A percentile compares a stretch with the other conserved stretches of the same genome.
Evolutionary conservation across 2,113 vertebrate genomes (phyloP).

Genomic region (Lagenorhynchus albirostris): DNA sequence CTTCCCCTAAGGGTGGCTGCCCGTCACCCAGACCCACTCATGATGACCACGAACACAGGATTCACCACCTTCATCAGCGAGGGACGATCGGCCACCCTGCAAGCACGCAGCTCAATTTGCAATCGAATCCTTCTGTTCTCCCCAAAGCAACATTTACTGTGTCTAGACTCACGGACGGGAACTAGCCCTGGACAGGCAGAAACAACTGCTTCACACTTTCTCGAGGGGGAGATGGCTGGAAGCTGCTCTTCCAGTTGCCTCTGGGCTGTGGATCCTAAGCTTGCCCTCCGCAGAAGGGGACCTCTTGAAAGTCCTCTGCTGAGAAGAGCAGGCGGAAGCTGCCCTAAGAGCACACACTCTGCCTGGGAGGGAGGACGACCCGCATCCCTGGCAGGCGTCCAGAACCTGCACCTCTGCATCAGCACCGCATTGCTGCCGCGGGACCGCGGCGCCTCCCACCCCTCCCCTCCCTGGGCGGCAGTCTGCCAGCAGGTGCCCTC

Average conservation of each 20-base stretch:
- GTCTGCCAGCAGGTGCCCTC: neutral
- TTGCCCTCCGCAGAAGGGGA: neutral
- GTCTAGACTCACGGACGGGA: neutral
- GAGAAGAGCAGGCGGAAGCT: neutral
- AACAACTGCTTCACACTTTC: neutral
- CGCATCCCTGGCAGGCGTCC: neutral
- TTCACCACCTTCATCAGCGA: neutral
- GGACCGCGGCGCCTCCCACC: neutral
- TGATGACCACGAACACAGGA: neutral
- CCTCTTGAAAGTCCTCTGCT: neutral
- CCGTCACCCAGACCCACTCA: neutral
- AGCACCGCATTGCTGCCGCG: neutral
- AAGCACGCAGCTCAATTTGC: neutral
- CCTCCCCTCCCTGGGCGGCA: neutral
- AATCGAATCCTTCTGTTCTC: neutral
- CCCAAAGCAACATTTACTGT: neutral
- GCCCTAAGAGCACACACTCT: neutral
- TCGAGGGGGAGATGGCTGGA: neutral
- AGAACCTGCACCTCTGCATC: neutral
- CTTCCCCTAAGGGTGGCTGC: neutral
- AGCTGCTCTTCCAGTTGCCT: neutral
- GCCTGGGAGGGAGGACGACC: neutral
- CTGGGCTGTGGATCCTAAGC: neutral
- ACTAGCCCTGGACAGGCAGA: neutral
- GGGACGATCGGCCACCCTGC: neutral